Percentiles rank a stretch among this genome's conserved stretches.
Evolutionary conservation across 1,140 invertebrate species (phyloP).

Genomic region (Drosophila ambigua): DNA sequence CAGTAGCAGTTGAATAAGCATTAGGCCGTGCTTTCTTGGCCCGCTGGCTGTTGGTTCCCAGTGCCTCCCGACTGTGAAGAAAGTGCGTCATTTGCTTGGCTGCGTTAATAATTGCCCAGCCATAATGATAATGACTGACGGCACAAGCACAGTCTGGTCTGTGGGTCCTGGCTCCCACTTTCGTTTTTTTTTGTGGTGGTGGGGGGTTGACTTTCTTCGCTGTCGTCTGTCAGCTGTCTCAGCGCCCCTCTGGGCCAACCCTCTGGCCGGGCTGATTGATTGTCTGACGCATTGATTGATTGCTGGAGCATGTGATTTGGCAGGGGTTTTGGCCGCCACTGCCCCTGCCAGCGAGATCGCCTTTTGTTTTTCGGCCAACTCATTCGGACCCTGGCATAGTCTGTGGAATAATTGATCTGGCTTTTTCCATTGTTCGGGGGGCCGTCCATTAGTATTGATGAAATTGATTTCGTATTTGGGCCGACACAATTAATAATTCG

Average conservation of each 20-base stretch:
- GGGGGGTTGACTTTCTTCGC: constrained; percentile 1
- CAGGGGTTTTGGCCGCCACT: constrained; percentile 9
- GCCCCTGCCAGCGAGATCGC: background rate
- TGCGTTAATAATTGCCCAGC: constrained; percentile 66
- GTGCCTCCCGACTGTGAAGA: background rate
- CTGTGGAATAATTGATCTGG: constrained; percentile 56
- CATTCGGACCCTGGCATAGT: constrained; percentile 12
- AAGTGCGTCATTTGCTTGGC: constrained; percentile 54
- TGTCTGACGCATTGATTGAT: constrained; percentile 66
- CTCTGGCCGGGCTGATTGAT: constrained; percentile 51
- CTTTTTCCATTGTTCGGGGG: constrained; percentile 1
- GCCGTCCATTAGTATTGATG: constrained; percentile 28
- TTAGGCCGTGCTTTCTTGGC: too few relatives aligned
- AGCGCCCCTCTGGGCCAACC: background rate
- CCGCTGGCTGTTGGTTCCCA: background rate
- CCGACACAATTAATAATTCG: constrained; percentile 49
- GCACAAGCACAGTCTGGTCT: background rate
- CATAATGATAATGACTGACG: constrained; percentile 58
- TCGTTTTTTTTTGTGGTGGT: constrained; percentile 43
- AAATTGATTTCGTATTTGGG: constrained; percentile 41
- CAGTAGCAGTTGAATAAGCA: background rate
- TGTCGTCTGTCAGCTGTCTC: constrained; percentile 10
- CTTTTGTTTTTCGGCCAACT: constrained; percentile 43
- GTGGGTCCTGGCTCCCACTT: background rate
- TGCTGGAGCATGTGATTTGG: constrained; percentile 42